Base-by-base conservation (phyloP, 2,888 invertebrate species). In the Gymnosoma rotundatum region DNA sequence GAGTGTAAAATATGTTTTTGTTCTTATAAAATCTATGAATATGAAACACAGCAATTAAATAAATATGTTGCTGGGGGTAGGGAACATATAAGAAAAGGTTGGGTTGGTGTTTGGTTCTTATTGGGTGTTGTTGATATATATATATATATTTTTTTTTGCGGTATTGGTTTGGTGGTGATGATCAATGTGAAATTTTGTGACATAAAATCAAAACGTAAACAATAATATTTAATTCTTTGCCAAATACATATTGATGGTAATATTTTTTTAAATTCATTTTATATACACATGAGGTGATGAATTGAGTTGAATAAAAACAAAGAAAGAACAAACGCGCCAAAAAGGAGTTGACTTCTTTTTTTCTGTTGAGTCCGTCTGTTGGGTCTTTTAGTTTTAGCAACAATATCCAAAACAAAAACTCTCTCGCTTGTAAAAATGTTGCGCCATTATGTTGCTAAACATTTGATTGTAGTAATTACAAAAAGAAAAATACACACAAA, bases 351-450 rank as follows among this genome's bases (percentile, higher is more conserved):
- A 25, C 18, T 54, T 42, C 2, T 18, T 42, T 73, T 38, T 73
- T 20, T 54, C 21, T 67, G n/a, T 50, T 76, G 38, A 20, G 66
- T 78, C 25, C 45, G 78, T 78, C 61, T 20, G 42, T 69, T 63
- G 7, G 20, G n/a, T 61, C 10, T 25, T 67, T 61, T 18, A 45
- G 45, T 52, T 72, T 61, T 64, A 64, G 78, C 74, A 78, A 83
- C 79, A 79, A 25, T 67, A 66, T 61, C 72, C 58, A 73, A 79
- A 83, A 83, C 56, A 76, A 76, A 79, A 72, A 70, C 83, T 83
- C 83, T 83, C 83, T 83, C 83, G 83, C 83, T 83, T 83, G 83
- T 83, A 80, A 83, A 72, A 79, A 83, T 83, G 83, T 79, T 80
- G 83, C 79, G 72, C 75, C 79, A 54, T 66, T 73, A 73, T 78